A percentile compares a stretch with the other conserved stretches of the same genome.
Evolutionary conservation across 2,888 invertebrate genomes (phyloP).

Genomic region (Rapana venosa): DNA sequence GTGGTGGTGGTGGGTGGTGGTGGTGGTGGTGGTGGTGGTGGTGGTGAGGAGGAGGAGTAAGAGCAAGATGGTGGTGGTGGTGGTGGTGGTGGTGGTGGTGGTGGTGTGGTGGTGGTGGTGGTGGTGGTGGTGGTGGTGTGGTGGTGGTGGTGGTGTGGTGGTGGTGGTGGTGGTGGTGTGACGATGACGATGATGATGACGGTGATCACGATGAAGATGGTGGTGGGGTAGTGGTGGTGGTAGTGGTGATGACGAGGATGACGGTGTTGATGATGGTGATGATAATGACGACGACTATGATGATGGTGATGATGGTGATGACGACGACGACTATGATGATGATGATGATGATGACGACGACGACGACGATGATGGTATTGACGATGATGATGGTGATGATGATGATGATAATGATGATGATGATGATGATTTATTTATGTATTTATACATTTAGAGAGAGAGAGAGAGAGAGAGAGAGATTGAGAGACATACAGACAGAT

Average conservation of each 20-base stretch:
- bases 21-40: constrained; percentile 13
- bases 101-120: neutral
- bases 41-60: neutral
- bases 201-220: constrained; percentile 4
- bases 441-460: too few relatives aligned
- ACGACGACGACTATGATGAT: neutral
- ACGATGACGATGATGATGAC: neutral
- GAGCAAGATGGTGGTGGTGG: neutral
- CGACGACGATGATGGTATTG: too few relatives aligned
- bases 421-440: too few relatives aligned
- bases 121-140: too few relatives aligned
- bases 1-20: too few relatives aligned
- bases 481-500: too few relatives aligned
- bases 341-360: too few relatives aligned
- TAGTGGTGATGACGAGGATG: neutral
- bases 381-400: too few relatives aligned
- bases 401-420: too few relatives aligned
- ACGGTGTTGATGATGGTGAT: neutral
- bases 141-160: too few relatives aligned
- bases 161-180: too few relatives aligned
- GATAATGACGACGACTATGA: neutral
- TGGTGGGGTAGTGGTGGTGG: neutral
- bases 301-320: neutral
- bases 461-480: too few relatives aligned
- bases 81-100: neutral